Conservation (phyloP, 2,113 vertebrate genomes). For the Phodopus roborovskii region DNA sequence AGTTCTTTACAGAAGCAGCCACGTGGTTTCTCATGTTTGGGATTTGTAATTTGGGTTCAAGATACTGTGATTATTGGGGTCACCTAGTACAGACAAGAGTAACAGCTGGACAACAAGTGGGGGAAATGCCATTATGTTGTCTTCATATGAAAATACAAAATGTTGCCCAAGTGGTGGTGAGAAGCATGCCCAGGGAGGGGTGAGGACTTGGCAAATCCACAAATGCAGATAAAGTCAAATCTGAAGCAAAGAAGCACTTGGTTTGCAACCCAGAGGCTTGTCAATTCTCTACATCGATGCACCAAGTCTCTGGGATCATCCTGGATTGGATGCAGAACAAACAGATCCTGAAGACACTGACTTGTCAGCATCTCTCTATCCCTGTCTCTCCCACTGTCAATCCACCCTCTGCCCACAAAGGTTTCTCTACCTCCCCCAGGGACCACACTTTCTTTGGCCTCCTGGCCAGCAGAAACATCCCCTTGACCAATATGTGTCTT, state of each 20-base stretch:
- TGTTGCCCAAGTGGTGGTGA: rapidly evolving
- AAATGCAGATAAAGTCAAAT: neutral
- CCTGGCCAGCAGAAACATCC: neutral
- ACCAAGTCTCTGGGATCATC: neutral
- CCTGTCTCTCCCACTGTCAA: neutral
- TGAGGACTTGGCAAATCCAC: neutral
- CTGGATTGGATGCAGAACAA: neutral
- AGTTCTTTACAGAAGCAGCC: conserved; percentile 13
- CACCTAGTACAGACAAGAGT: neutral
- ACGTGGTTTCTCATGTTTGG: neutral
- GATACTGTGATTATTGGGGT: neutral
- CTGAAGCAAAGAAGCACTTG: neutral
- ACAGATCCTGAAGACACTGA: neutral
- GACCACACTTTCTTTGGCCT: neutral
- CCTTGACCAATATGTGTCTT: neutral
- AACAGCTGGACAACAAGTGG: neutral
- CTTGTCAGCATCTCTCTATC: neutral
- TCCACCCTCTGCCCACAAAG: neutral
- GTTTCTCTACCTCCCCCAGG: too few relatives aligned
- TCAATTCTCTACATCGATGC: neutral
- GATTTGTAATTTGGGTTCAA: neutral
- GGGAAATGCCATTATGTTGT: neutral
- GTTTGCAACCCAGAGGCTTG: neutral
- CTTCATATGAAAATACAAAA: neutral
- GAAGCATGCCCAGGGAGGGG: neutral